Evolutionary conservation across 2,888 invertebrate species (phyloP).

Genomic region (Chymomyza amoena): DNA sequence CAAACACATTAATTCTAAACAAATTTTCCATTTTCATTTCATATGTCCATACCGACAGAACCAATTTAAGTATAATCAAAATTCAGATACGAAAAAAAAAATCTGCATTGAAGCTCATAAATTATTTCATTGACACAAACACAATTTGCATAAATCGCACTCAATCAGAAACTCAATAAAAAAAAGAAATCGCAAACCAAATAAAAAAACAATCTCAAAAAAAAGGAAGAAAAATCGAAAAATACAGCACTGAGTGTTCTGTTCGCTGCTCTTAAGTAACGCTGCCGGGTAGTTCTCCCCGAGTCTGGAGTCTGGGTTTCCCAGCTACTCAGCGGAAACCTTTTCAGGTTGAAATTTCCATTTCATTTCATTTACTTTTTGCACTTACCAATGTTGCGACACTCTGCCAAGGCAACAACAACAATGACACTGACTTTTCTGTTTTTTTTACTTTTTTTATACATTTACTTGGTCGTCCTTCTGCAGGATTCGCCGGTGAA

Average conservation of each 20-base stretch:
- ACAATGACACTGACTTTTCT: slow-evolving; percentile 26
- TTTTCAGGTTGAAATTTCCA: slow-evolving; percentile 61
- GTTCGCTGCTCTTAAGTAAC: slow-evolving; percentile 14
- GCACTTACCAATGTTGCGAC: slow-evolving; percentile 11
- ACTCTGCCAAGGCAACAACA: neutral
- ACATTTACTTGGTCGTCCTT: slow-evolving; percentile 17
- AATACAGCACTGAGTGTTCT: neutral
- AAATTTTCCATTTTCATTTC: slow-evolving; percentile 25
- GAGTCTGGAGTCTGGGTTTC: neutral
- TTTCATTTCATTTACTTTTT: slow-evolving; percentile 72
- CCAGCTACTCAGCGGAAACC: slow-evolving; percentile 21
- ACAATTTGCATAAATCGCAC: slow-evolving; percentile 75
- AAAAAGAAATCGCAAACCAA: slow-evolving; percentile 4
- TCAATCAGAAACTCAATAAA: slow-evolving; percentile 44
- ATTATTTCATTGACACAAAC: slow-evolving; percentile 72
- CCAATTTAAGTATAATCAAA: neutral
- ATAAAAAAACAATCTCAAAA: neutral
- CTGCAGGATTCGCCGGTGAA: slow-evolving; percentile 85
- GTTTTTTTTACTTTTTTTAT: neutral
- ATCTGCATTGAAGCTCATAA: slow-evolving; percentile 62
- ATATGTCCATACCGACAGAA: neutral
- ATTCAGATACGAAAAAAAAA: slow-evolving; percentile 21
- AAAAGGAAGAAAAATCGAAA: neutral
- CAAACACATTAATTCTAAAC: neutral
- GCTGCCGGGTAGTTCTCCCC: slow-evolving; percentile 19